These are phyloP conservation scores for Drosophila pallidifrons DNA, from an alignment of 1,140 invertebrate species.

Conservation along the genomic window DNA sequence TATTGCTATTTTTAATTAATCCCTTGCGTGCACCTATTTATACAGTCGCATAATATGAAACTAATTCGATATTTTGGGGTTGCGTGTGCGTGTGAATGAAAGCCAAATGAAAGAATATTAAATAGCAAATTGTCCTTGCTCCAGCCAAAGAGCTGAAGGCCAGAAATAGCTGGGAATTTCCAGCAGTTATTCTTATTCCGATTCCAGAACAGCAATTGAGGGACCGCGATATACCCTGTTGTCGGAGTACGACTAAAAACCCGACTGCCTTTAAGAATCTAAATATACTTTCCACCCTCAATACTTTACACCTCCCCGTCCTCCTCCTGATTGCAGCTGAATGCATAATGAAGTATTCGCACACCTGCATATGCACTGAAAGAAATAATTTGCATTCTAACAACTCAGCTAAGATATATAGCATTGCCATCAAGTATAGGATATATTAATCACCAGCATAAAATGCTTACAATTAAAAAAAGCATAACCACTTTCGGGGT, in stretches of 20 bases:
- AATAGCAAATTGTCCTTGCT: conserved; percentile 12
- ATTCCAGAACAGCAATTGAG: not conserved
- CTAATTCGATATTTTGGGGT: not conserved
- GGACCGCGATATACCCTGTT: not conserved
- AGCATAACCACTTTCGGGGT: not conserved
- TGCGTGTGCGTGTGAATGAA: conserved; percentile 28
- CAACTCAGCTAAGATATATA: too few relatives aligned
- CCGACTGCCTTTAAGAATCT: not conserved
- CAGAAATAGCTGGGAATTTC: conserved; percentile 58
- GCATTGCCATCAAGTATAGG: not conserved
- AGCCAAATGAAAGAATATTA: conserved; percentile 10
- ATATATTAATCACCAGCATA: not conserved
- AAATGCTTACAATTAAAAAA: not conserved
- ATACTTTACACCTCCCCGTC: too few relatives aligned
- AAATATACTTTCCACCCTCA: not conserved
- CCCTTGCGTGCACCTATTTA: conserved; percentile 63
- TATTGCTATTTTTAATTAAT: conserved; percentile 44
- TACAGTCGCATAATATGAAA: conserved; percentile 4
- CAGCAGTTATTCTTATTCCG: conserved; percentile 1
- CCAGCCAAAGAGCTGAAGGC: not conserved
- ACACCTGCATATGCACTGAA: not conserved
- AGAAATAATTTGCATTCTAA: not conserved
- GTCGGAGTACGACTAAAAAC: not conserved
- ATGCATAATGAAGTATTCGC: conserved; percentile 3
- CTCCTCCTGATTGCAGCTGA: not conserved